phyloP scores from a whole-genome alignment of 2,113 vertebrate species.

The Columba livia region DNA sequence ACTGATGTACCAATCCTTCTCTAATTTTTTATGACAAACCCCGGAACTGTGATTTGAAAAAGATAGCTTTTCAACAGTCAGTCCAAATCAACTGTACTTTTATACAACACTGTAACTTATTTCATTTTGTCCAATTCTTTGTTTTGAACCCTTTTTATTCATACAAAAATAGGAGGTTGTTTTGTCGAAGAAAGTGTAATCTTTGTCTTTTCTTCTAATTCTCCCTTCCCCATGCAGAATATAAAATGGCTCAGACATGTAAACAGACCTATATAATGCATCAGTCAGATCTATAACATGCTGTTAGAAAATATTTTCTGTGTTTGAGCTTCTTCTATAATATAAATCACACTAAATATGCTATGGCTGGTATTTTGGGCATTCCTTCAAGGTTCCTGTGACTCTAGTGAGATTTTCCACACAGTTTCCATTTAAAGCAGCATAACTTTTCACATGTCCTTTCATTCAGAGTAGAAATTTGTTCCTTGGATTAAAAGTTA shows the following conservation, averaged over 20 bases:
- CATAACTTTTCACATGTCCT: background rate
- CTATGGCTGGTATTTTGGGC: background rate
- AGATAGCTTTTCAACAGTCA: background rate
- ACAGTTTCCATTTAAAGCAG: background rate
- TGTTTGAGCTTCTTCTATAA: background rate
- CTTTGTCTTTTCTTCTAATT: background rate
- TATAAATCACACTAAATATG: background rate
- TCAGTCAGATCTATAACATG: background rate
- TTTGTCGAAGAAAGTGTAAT: background rate
- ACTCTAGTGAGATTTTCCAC: background rate
- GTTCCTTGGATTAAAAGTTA: conserved; percentile 51
- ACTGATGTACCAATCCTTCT: background rate
- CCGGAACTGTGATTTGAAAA: background rate
- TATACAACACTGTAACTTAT: background rate
- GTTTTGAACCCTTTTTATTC: background rate
- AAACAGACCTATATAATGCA: background rate
- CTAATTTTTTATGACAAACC: background rate
- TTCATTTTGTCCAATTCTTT: background rate
- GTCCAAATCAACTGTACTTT: background rate
- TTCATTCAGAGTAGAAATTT: conserved; percentile 4
- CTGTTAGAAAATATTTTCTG: background rate
- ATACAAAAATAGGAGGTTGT: background rate
- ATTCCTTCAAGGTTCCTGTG: background rate
- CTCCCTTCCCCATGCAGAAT: background rate
- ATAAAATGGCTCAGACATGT: background rate